phyloP scores from a whole-genome alignment of 2,888 invertebrate genomes.

The Melieria omissa region DNA sequence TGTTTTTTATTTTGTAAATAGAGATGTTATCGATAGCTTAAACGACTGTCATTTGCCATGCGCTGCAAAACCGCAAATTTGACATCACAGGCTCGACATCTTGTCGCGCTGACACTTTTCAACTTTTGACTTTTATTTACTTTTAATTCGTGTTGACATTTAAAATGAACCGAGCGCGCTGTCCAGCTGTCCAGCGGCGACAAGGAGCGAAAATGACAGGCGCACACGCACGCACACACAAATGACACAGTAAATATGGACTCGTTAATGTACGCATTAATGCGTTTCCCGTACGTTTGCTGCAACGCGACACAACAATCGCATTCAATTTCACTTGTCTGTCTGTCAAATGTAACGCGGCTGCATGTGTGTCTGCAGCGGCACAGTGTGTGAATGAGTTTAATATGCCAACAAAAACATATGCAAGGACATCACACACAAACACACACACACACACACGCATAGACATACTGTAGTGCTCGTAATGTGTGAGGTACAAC shows the following conservation, averaged over 20 bases:
- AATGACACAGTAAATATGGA: background rate
- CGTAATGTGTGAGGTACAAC: no score
- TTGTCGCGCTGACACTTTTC: no score
- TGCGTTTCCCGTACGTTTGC: background rate
- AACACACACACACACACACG: background rate
- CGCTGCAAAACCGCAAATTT: no score
- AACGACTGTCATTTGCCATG: no score
- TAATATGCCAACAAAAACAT: conserved; percentile 23
- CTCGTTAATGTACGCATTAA: background rate
- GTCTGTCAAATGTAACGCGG: background rate
- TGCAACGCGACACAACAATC: conserved; percentile 42
- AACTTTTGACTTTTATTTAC: conserved; percentile 51
- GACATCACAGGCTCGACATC: no score
- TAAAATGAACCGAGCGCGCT: conserved; percentile 49
- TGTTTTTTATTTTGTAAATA: no score
- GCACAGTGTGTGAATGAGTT: conserved; percentile 12
- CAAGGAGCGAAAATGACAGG: background rate
- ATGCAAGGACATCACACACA: background rate
- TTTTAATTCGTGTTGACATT: conserved; percentile 57
- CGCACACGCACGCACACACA: background rate
- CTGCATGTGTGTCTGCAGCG: no score
- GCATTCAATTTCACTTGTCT: conserved; percentile 53
- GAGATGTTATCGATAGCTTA: no score
- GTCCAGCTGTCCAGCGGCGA: no score
- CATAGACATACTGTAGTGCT: no score